phyloP scores from a whole-genome alignment of 2,888 invertebrate genomes.

The Lithosia quadra region DNA sequence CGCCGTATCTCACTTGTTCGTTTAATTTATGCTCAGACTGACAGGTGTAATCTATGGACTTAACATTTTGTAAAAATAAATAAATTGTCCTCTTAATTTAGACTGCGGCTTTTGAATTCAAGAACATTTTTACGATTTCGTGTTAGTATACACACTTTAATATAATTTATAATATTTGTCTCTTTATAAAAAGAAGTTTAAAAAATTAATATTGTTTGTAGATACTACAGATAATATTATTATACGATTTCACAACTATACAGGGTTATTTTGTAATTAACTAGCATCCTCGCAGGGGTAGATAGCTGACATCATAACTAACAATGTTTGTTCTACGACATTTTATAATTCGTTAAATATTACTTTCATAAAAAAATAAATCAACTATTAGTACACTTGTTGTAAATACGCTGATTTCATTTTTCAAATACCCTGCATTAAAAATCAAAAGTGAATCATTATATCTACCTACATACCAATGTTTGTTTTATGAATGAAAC shows the following conservation, averaged over 20 bases:
- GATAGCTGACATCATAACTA: no score
- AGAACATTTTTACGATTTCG: conserved; percentile 1
- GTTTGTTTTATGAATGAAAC: no score
- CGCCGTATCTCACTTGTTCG: conserved; percentile 10
- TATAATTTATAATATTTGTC: not conserved
- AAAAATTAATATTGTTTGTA: not conserved
- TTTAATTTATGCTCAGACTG: conserved; percentile 18
- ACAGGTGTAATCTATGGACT: conserved; percentile 32
- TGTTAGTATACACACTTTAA: not conserved
- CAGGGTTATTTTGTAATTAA: no score
- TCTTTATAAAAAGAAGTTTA: not conserved
- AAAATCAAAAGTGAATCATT: no score
- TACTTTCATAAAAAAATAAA: no score
- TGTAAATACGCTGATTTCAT: no score
- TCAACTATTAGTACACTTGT: no score
- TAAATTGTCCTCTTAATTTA: conserved; percentile 28
- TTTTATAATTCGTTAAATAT: no score
- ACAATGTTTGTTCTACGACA: no score
- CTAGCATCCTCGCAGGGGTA: no score
- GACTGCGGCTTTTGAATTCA: conserved; percentile 2
- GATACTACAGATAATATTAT: not conserved
- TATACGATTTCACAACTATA: not conserved
- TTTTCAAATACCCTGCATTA: no score
- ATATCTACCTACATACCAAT: no score
- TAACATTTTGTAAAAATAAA: conserved; percentile 19